Evolutionary conservation across 2,797 vertebrate genomes (phyloP).

Genomic region (Oryzias sinensis): DNA sequence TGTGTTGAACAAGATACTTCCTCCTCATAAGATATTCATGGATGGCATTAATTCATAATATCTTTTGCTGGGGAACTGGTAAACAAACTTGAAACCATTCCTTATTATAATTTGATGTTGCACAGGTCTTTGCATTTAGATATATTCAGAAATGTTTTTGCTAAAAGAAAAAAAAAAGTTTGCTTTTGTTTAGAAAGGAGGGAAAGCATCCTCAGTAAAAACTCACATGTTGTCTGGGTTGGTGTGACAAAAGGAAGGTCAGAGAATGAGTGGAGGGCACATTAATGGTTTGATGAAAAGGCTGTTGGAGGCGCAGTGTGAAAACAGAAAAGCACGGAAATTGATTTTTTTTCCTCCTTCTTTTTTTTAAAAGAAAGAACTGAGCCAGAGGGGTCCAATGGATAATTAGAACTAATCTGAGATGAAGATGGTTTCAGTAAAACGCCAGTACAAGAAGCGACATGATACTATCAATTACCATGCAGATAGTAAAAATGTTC

Average conservation of each 20-base stretch:
- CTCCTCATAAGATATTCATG: too few relatives aligned
- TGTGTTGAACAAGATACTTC: too few relatives aligned
- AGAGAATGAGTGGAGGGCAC: not conserved
- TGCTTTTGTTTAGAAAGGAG: not conserved
- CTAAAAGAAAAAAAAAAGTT: not conserved
- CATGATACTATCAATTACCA: not conserved
- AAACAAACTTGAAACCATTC: not conserved
- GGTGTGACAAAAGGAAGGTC: conserved; percentile 4
- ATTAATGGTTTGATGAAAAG: conserved; percentile 2
- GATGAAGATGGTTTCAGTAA: not conserved
- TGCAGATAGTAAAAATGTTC: not conserved
- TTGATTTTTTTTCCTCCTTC: not conserved
- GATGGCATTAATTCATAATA: too few relatives aligned
- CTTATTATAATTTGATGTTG: not conserved
- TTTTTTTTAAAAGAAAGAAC: not conserved
- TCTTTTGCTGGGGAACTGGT: not conserved
- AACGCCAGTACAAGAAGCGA: conserved; percentile 3
- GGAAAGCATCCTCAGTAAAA: conserved; percentile 1
- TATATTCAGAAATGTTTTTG: not conserved
- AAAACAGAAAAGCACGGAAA: not conserved
- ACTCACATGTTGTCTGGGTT: not conserved
- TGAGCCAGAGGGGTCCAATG: not conserved
- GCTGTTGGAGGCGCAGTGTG: not conserved
- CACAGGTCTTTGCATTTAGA: not conserved
- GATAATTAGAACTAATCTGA: conserved; percentile 22